phyloP scores from a whole-genome alignment of 1,140 invertebrate species.

The Aporrectodea caliginosa region DNA sequence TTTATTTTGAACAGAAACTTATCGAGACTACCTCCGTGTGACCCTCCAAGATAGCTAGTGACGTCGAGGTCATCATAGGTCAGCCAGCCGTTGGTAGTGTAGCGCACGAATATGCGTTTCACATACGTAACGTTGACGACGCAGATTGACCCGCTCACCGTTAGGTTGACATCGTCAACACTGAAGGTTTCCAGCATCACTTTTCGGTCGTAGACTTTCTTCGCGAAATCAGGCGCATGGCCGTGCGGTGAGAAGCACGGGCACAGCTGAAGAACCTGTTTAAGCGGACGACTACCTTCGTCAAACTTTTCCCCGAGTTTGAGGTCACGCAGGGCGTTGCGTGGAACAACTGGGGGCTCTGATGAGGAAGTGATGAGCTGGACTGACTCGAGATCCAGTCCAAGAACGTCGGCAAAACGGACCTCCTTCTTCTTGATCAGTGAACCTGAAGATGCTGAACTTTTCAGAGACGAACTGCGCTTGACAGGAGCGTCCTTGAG shows the following conservation, averaged over 20 bases:
- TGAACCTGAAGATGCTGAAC: too few relatives aligned
- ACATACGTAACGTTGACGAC: neutral
- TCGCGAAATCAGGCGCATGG: neutral
- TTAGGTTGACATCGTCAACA: neutral
- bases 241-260: neutral
- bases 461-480: neutral
- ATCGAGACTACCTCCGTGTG: neutral
- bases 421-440: neutral
- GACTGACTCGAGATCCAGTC: neutral
- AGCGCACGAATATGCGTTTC: neutral
- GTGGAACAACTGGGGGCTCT: neutral
- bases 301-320: too few relatives aligned
- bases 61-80: neutral
- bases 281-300: too few relatives aligned
- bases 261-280: neutral
- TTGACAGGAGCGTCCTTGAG: neutral
- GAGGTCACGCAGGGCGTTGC: neutral
- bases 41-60: neutral
- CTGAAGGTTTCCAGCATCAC: neutral
- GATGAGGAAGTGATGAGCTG: neutral
- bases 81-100: neutral
- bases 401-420: neutral
- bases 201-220: neutral
- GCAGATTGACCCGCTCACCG: neutral
- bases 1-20: neutral